These are phyloP conservation scores for Tenthredo livida DNA, from an alignment of 2,888 invertebrate species.

Conservation along the genomic window DNA sequence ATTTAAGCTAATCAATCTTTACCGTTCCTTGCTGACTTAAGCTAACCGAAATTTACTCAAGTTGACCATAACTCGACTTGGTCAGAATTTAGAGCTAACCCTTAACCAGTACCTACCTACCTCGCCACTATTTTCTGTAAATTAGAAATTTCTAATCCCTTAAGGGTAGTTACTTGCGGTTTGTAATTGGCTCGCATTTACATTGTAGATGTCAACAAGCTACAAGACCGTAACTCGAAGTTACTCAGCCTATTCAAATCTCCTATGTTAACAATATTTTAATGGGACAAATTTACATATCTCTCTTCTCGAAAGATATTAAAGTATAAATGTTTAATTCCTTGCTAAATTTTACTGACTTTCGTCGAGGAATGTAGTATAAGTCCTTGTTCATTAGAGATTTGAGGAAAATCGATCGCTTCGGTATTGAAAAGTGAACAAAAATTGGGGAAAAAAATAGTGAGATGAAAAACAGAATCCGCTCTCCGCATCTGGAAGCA, in stretches of 20 bases:
- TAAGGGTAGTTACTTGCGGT: slow-evolving; percentile 8
- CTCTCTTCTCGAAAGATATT: not conserved
- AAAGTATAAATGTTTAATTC: slow-evolving; percentile 18
- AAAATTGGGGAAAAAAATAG: not conserved
- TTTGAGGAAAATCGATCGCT: slow-evolving; percentile 23
- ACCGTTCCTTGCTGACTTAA: not conserved
- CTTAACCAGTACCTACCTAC: not conserved
- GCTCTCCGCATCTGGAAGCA: not conserved
- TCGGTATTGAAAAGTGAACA: not conserved
- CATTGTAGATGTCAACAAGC: slow-evolving; percentile 45
- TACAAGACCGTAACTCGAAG: not conserved
- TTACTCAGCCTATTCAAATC: slow-evolving; percentile 44
- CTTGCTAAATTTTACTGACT: not conserved
- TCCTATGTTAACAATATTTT: slow-evolving; percentile 49
- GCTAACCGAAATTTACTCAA: not conserved
- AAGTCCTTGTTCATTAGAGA: no score
- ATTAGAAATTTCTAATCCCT: slow-evolving; percentile 41
- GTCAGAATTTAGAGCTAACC: not conserved
- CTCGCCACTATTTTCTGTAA: slow-evolving; percentile 1
- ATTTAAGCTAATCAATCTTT: not conserved
- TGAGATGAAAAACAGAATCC: not conserved
- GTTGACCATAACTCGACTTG: not conserved
- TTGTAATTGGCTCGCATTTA: slow-evolving; percentile 38
- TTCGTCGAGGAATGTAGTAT: no score
- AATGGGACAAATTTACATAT: slow-evolving; percentile 30